Percentiles rank a stretch among this genome's conserved stretches.
phyloP scores from a whole-genome alignment of 2,797 vertebrate species.

The Chelidonichthys spinosus region DNA sequence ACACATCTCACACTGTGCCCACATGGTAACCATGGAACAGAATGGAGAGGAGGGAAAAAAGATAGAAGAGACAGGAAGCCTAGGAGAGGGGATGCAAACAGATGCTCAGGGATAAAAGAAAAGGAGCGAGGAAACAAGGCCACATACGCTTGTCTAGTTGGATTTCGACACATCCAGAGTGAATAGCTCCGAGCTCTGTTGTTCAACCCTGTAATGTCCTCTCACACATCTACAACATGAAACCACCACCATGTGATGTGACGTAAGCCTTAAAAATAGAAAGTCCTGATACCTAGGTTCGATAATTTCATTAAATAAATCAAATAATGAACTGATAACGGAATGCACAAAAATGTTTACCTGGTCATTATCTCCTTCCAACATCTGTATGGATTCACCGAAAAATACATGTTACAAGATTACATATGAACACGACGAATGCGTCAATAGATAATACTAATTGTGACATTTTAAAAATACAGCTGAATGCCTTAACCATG shows the following conservation, averaged over 20 bases:
- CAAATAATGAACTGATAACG: no score
- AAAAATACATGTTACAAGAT: no score
- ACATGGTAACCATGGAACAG: constrained; percentile 67
- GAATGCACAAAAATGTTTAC: neutral
- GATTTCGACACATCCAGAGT: constrained; percentile 44
- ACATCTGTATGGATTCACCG: no score
- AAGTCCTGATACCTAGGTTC: neutral
- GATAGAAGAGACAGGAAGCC: constrained; percentile 29
- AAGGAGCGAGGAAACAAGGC: constrained; percentile 52
- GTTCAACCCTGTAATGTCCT: constrained; percentile 37
- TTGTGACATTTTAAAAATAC: no score
- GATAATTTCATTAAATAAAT: no score
- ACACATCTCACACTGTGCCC: constrained; percentile 67
- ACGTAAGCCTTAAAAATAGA: neutral
- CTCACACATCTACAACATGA: constrained; percentile 9
- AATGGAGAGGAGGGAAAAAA: constrained; percentile 20
- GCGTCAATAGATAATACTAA: no score
- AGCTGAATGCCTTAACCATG: no score
- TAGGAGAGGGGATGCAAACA: constrained; percentile 55
- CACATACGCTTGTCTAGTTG: constrained; percentile 48
- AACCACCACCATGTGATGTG: neutral
- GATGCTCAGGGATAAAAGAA: constrained; percentile 53
- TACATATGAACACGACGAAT: no score
- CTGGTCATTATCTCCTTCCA: no score
- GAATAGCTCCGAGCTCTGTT: constrained; percentile 40